Evolutionary conservation across 1,140 invertebrate genomes (phyloP).

Genomic region (Zaprionus vittiger): DNA sequence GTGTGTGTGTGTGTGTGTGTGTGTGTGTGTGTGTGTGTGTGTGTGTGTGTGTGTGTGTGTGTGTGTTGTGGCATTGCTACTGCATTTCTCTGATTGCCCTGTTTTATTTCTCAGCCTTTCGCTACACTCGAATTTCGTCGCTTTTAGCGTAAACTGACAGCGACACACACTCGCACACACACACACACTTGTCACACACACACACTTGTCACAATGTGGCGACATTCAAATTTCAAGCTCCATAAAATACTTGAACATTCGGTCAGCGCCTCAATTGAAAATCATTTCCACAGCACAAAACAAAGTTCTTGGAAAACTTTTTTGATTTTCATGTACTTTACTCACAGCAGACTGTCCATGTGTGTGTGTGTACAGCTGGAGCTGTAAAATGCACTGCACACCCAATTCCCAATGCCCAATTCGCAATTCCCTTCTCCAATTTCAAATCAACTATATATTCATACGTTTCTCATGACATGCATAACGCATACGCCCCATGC

Average conservation of each 20-base stretch:
- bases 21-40: conserved; percentile 1
- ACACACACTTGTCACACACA: background rate
- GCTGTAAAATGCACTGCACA: conserved; percentile 17
- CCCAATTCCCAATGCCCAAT: conserved; percentile 6
- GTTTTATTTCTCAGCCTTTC: conserved; percentile 20
- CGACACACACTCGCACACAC: conserved; percentile 5
- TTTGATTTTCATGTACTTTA: background rate
- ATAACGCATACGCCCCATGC: conserved; percentile 46
- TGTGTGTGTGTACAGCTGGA: background rate
- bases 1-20: background rate
- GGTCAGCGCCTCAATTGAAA: conserved; percentile 25
- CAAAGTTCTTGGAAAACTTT: conserved; percentile 23
- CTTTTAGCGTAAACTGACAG: conserved; percentile 26
- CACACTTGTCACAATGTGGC: conserved; percentile 27
- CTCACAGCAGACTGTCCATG: background rate
- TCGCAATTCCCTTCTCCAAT: conserved; percentile 8
- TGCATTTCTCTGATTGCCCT: conserved; percentile 21
- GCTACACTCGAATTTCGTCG: conserved; percentile 37
- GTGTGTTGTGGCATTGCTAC: background rate
- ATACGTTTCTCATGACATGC: conserved; percentile 11
- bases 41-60: background rate
- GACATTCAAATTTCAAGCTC: conserved; percentile 47
- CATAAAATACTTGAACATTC: conserved; percentile 24
- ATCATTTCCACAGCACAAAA: conserved; percentile 22
- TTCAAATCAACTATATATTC: conserved; percentile 9